Evolutionary conservation across 2,797 vertebrate genomes (phyloP).

Genomic region (Lophotriccus pileatus): DNA sequence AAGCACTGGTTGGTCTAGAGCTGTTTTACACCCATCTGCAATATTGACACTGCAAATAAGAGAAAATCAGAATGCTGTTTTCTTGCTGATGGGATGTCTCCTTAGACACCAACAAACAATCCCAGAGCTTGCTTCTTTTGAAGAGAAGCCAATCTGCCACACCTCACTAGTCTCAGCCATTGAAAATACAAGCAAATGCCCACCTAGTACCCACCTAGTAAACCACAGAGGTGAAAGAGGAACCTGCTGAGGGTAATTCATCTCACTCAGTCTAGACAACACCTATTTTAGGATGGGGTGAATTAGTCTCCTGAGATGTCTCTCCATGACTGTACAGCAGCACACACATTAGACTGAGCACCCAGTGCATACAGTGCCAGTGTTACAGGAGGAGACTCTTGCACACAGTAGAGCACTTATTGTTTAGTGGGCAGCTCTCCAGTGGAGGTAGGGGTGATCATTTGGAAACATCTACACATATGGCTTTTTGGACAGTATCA

Average conservation of each 20-base stretch:
- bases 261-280: not conserved
- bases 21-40: not conserved
- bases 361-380: accelerated
- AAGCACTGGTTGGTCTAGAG: not conserved
- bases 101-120: not conserved
- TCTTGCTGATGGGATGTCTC: not conserved
- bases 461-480: not conserved
- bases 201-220: not conserved
- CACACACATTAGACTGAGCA: not conserved
- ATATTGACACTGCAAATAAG: not conserved
- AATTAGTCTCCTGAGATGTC: not conserved
- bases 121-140: not conserved
- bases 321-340: not conserved
- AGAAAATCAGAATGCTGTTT: not conserved
- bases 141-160: not conserved
- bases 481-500: not conserved
- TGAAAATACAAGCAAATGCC: not conserved
- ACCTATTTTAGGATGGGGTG: not conserved
- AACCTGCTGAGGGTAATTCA: not conserved
- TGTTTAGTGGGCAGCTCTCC: not conserved
- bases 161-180: not conserved
- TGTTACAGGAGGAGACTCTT: not conserved
- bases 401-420: not conserved
- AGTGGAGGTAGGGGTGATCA: not conserved
- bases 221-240: not conserved